Base-by-base conservation (phyloP, 1,140 invertebrate species). In the Zaprionus vittiger region DNA sequence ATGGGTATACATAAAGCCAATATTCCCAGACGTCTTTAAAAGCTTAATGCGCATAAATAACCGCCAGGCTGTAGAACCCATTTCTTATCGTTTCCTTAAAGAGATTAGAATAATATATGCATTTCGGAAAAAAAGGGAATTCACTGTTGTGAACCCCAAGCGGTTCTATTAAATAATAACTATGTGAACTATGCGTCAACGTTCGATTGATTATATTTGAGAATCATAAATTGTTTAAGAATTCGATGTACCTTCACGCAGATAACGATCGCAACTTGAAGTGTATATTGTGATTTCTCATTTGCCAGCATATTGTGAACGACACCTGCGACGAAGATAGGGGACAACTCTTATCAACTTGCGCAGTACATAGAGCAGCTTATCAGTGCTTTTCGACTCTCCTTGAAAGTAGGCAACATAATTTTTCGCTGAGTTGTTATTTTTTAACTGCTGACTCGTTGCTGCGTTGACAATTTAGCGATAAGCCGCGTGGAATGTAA, bases 231-330 rank as follows among this genome's bases (percentile, higher is more conserved):
- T 28, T 28, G 7, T n/a, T 56, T 56, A 56, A 11, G 15, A 56
- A 56, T 14, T 12, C 15, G 49, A 38, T 66, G 47, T 52, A 44
- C 22, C 41, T 66, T 1, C 49, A 17, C n/a, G 22, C 31, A 24
- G 68, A 71, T 71, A 71, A 22, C 15, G 28, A 72, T 65, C 69
- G n/a, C 44, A 37, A 37, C 28, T 66, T 28, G 22, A 66, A 44
- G 9, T 28, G 47, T 24, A 1, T 20, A 57, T n/a, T 44, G 22
- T 56, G 37, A 65, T 72, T 72, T 56, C 20, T 65, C 38, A 37
- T 72, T 72, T 65, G 2, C 38, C 41, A 47, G 15, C 28, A 65
- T 57, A 72, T 49, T 65, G n/a, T 15, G 34, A 64, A 24, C 28
- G 37, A 31, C 34, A 22, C 49, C 49, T 44, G 4, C 61, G 14